Base-by-base conservation (phyloP, 2,797 vertebrate genomes). In the Urophycis tenuis region DNA sequence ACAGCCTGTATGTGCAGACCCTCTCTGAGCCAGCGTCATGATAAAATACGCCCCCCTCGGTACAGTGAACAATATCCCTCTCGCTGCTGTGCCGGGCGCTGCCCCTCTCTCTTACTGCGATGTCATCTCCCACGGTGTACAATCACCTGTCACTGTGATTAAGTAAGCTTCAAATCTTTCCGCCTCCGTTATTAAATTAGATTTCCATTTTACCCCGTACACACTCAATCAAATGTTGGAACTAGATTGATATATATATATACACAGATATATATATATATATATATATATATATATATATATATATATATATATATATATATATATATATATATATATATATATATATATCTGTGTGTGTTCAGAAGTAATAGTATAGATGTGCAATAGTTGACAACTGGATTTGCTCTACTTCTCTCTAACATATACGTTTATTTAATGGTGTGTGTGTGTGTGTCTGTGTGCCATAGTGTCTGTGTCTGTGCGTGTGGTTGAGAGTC, bases 111-210 rank as follows among this genome's bases (percentile, higher is more conserved):
- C 72, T 75, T 74, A 75, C 85, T 87, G 67, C 74, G 78, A 85
- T 89, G 88, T 88, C 80, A 71, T 87, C 89, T 83, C 87, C 87
- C 86, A 83, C 71, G 77, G 72, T 77, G 78, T 74, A 82, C 70
- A 81, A 88, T 89, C 80, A 82, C 79, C 85, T 91, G 89, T 91
- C 91, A 90, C 77, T 89, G 89, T 92, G 88, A 92, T 90, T 86
- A 90, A 90, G 83, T 88, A 87, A 85, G 82, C 84, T 84, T 85
- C 81, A 78, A 89, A 89, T 86, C 85, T 77, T 82, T 78, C 81
- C 82, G 69, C 60, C 60, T 79, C 79, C 87, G 87, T 88, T 91
- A 91, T 91, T 89, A 87, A 89, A 89, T 90, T 89, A 85, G 82
- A 87, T 90, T 88, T 84, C 84, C 75, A 82, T 89, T 89, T 85